Evolutionary conservation across 2,113 vertebrate species (phyloP).

Genomic region (Cettia cetti): DNA sequence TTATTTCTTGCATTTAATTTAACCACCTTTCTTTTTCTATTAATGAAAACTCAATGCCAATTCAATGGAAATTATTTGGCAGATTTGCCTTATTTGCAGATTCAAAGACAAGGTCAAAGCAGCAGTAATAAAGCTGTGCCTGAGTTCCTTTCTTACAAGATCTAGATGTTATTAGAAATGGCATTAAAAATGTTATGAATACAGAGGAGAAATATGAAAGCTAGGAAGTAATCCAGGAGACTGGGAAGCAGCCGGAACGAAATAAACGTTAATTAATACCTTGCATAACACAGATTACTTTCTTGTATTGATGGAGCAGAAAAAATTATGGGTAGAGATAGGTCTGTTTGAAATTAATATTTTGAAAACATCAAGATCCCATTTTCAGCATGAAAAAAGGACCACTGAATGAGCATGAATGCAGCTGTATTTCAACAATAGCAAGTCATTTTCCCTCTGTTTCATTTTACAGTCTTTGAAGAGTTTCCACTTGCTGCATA

Average conservation of each 20-base stretch:
- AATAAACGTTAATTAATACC: constrained; percentile 12
- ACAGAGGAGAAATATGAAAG: not conserved
- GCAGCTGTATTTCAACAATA: constrained; percentile 2
- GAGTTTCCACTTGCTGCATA: not conserved
- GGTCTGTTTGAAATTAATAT: not conserved
- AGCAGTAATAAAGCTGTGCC: not conserved
- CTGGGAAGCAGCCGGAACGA: not conserved
- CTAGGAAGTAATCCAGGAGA: not conserved
- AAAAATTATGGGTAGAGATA: not conserved
- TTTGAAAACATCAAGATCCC: not conserved
- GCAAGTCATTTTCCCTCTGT: not conserved
- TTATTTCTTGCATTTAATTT: not conserved
- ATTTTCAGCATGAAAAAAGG: not conserved
- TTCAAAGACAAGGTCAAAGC: constrained; percentile 8
- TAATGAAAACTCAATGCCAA: not conserved
- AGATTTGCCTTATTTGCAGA: not conserved
- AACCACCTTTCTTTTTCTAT: not conserved
- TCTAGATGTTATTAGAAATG: constrained; percentile 2
- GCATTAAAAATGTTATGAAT: not conserved
- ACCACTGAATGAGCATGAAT: not conserved
- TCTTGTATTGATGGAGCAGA: not conserved
- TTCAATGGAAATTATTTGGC: not conserved
- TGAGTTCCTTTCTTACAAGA: not conserved
- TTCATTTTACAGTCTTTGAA: not conserved
- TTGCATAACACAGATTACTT: not conserved